Evolutionary conservation across 2,888 invertebrate species (phyloP).

Genomic region (Sacculina carcini): DNA sequence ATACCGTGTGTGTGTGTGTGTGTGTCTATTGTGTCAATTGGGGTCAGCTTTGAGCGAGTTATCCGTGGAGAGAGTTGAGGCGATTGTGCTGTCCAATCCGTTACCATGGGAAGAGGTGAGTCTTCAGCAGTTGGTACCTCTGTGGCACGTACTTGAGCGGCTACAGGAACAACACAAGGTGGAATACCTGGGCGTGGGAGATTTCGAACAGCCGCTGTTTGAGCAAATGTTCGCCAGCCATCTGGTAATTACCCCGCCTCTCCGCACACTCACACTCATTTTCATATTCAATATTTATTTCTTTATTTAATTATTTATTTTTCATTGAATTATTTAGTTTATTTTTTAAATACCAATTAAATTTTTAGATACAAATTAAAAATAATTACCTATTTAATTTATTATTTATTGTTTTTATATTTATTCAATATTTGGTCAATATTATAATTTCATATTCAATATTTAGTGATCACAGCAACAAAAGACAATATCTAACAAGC

Average conservation of each 20-base stretch:
- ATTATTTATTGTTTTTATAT: no score
- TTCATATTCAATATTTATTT: background rate
- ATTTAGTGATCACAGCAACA: no score
- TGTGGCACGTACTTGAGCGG: background rate
- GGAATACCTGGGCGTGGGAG: background rate
- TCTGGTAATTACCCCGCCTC: background rate
- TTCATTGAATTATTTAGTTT: background rate
- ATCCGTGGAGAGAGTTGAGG: background rate
- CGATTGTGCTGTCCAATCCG: constrained; percentile 1
- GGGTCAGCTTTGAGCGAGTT: background rate
- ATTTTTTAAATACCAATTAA: background rate
- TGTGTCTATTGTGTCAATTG: no score
- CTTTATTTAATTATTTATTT: background rate
- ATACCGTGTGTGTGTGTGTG: no score
- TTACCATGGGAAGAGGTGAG: background rate
- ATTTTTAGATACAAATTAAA: no score
- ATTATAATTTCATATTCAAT: no score
- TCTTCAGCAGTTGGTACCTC: background rate
- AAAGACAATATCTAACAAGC: no score
- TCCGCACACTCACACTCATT: background rate
- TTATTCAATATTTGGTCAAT: no score
- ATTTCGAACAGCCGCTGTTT: background rate
- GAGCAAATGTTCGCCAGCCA: background rate
- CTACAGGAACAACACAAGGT: background rate
- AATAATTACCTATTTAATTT: no score